These are phyloP conservation scores for Tipula lateralis DNA, from an alignment of 2,888 invertebrate species.

Conservation along the genomic window DNA sequence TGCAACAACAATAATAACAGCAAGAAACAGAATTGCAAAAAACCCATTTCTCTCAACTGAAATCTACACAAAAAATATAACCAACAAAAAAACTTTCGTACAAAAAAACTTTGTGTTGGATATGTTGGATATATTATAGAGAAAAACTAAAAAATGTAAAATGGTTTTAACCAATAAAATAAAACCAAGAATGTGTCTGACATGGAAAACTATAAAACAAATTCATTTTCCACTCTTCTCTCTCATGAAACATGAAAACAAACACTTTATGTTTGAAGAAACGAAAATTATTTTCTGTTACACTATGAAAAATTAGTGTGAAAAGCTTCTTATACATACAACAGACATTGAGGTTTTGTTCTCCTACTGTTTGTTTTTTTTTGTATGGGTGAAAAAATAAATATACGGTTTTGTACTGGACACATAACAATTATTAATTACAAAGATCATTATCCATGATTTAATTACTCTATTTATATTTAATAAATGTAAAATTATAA, in stretches of 20 bases:
- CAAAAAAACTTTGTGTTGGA: background rate
- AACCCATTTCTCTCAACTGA: background rate
- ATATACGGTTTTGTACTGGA: conserved; percentile 13
- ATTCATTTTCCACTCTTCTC: background rate
- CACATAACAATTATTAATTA: conserved; percentile 27
- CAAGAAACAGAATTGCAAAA: background rate
- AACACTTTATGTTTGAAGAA: conserved; percentile 28
- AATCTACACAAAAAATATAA: conserved; percentile 1
- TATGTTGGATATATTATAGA: conserved; percentile 1
- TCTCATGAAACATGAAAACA: conserved; percentile 15
- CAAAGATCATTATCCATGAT: conserved; percentile 29
- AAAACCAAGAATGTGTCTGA: conserved; percentile 30
- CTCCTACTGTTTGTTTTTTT: background rate
- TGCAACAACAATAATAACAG: background rate
- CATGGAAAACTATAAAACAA: conserved; percentile 20
- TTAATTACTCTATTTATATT: conserved; percentile 19
- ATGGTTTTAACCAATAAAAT: conserved; percentile 28
- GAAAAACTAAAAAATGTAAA: conserved; percentile 26
- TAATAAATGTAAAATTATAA: conserved; percentile 9
- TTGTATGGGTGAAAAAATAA: background rate
- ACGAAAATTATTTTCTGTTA: background rate
- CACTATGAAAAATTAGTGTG: conserved; percentile 3
- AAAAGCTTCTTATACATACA: background rate
- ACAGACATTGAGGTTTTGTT: background rate
- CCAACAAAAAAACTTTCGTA: background rate